Base-by-base conservation (phyloP, 2,888 invertebrate species). In the Parnassius apollo region DNA sequence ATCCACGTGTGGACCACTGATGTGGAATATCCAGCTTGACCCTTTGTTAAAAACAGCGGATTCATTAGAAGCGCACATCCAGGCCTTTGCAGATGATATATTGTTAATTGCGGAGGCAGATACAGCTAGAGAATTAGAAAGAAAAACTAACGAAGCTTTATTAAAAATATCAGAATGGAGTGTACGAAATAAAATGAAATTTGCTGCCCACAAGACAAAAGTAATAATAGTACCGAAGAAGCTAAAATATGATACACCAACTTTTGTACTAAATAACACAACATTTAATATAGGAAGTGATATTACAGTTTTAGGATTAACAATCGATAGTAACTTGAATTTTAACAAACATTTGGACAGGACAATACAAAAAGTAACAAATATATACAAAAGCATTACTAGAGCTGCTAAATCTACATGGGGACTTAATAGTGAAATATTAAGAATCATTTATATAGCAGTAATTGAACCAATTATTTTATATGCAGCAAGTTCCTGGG, bases 311-410 rank as follows among this genome's bases (percentile, higher is more conserved):
- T n/a, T 58, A 2, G n/a, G 52, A 42, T 46, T 59, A 3, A 46
- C 52, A 2, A 45, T 59, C 1, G 59, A 59, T 11, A 9, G 2
- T 0, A 45, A 46, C 7, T 10, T 53, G 3, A 59, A 18, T 2
- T 59, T 59, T 9, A 42, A 25, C 4, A 45, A 7, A 9, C 57
- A 49, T 10, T 7, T 57, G 12, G 13, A 10, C 9, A 13, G 12
- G 2, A 35, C 12, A n/a, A 49, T 35, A 42, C 50, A 10, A 11
- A 58, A 50, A 13, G 50, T 49, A 3, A 11, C 13, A 1, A 25
- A 54, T 2, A 42, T 60, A 11, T 60, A 60, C 42, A 48, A 53
- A 25, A 35, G 35, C n/a, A 10, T 53, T 9, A 46, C 53, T 2
- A 45, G 42, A n/a, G 54, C 54, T 1, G 48, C 60, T 1, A 54